These are phyloP conservation scores for Capromys pilorides DNA, from an alignment of 2,797 vertebrate species.

Conservation along the genomic window DNA sequence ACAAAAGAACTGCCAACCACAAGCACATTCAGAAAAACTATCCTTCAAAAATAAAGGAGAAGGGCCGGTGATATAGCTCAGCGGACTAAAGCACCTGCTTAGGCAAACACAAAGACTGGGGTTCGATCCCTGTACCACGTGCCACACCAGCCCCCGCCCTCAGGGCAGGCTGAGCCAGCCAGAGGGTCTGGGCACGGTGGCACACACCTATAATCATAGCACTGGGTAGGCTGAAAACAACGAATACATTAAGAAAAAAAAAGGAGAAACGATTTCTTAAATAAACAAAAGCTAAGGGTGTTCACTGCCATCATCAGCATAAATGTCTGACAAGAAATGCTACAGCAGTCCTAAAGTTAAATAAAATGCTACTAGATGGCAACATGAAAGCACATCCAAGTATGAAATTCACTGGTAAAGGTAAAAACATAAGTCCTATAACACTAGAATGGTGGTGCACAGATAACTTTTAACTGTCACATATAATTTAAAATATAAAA, in stretches of 20 bases:
- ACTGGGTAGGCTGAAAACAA: no score
- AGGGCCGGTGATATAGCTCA: no score
- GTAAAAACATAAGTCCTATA: background rate
- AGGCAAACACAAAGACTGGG: no score
- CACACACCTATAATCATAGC: no score
- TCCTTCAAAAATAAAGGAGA: background rate
- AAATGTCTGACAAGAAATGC: background rate
- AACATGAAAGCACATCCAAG: background rate
- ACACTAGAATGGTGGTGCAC: background rate
- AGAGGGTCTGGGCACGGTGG: no score
- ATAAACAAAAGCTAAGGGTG: background rate
- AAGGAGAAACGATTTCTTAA: background rate
- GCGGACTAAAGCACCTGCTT: no score
- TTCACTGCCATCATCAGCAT: background rate
- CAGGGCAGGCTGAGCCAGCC: no score
- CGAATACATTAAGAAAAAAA: background rate
- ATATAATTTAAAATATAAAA: background rate
- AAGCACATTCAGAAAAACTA: background rate
- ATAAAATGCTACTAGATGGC: background rate
- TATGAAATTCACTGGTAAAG: background rate
- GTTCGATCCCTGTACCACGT: no score
- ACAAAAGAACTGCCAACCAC: background rate
- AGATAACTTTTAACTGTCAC: background rate
- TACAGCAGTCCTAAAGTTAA: background rate
- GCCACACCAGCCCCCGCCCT: no score